Conservation (phyloP, 2,797 vertebrate genomes). For the Adelosebastes latens region DNA sequence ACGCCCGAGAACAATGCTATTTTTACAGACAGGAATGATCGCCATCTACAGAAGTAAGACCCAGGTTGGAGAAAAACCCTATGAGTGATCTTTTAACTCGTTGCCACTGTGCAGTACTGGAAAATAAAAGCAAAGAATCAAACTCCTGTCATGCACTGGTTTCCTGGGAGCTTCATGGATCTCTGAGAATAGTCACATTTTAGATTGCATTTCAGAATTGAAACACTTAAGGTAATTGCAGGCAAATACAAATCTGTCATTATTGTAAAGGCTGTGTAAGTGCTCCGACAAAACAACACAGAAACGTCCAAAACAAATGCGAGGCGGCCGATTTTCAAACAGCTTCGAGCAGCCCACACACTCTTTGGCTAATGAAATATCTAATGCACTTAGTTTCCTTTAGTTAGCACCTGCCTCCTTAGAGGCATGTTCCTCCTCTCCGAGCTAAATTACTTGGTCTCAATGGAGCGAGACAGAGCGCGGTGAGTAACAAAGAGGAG, state of each 20-base stretch:
- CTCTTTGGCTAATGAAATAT: conserved; percentile 67
- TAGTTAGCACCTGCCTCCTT: conserved; percentile 73
- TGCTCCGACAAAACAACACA: conserved; percentile 32
- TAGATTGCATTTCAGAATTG: conserved; percentile 1
- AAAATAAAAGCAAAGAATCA: not conserved
- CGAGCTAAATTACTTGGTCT: conserved; percentile 68
- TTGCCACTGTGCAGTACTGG: not conserved
- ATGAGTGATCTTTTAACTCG: not conserved
- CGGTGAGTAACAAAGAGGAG: conserved; percentile 57
- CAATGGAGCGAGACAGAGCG: conserved; percentile 60
- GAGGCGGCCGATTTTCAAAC: conserved; percentile 28
- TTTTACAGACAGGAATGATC: not conserved
- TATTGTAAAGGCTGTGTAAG: conserved; percentile 37
- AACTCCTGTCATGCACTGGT: not conserved
- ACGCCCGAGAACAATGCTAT: not conserved
- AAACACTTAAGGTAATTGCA: conserved; percentile 58
- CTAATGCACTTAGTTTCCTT: conserved; percentile 71
- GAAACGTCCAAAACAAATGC: conserved; percentile 41
- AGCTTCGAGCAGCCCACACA: conserved; percentile 51
- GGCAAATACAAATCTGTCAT: conserved; percentile 67
- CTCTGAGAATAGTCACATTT: conserved; percentile 20
- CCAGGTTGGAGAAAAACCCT: not conserved
- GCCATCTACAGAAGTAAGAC: not conserved
- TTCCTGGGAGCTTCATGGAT: not conserved
- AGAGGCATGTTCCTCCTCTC: conserved; percentile 72